phyloP scores from a whole-genome alignment of 2,113 vertebrate genomes.

The Garra rufa region DNA sequence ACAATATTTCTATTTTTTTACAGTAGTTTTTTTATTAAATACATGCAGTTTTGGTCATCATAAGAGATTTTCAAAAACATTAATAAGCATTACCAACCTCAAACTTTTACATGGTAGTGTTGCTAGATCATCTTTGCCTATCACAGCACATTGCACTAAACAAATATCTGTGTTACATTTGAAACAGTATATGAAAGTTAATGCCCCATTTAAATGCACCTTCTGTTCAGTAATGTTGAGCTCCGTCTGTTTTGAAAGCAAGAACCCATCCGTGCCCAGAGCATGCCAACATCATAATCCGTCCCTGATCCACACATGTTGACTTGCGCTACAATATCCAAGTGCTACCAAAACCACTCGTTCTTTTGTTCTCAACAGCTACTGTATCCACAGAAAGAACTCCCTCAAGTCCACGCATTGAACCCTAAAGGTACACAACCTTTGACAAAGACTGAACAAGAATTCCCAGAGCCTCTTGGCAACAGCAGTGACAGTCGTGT shows the following conservation, averaged over 20 bases:
- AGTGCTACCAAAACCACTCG: constrained; percentile 31
- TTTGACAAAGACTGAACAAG: constrained; percentile 6
- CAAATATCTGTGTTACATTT: constrained; percentile 17
- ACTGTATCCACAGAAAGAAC: neutral
- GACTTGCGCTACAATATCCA: constrained; percentile 34
- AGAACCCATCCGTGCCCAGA: constrained; percentile 17
- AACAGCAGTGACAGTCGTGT: constrained; percentile 30
- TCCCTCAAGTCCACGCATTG: neutral
- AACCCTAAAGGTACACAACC: neutral
- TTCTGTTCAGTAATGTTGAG: constrained; percentile 8
- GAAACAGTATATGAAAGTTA: neutral
- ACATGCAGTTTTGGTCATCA: neutral
- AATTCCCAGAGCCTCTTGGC: constrained; percentile 12
- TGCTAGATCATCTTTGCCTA: neutral
- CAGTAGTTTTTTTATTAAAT: neutral
- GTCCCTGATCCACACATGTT: constrained; percentile 34
- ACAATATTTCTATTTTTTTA: too few relatives aligned
- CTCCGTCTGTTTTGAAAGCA: constrained; percentile 3
- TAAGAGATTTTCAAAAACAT: neutral
- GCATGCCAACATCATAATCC: constrained; percentile 19
- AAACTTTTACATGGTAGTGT: neutral
- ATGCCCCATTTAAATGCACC: constrained; percentile 16
- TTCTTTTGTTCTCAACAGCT: constrained; percentile 5
- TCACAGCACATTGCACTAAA: neutral
- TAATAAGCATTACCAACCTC: neutral